Evolutionary conservation across 2,113 vertebrate species (phyloP).

Genomic region (Chloropsis hardwickii): DNA sequence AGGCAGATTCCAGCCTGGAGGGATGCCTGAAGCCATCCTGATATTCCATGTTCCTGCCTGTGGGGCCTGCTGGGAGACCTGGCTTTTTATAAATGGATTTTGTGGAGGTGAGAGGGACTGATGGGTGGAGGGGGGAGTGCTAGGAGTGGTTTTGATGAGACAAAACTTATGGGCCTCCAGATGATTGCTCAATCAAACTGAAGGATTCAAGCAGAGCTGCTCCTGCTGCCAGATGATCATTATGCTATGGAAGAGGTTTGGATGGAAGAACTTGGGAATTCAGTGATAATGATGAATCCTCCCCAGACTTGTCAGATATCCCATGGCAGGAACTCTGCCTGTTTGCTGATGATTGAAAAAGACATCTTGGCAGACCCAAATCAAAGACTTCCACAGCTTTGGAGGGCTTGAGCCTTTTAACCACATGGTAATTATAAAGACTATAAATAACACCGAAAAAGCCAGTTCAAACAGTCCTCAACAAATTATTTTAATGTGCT

Average conservation of each 20-base stretch:
- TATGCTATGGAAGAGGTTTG: background rate
- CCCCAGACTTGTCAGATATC: background rate
- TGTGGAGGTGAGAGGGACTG: background rate
- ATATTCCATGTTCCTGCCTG: background rate
- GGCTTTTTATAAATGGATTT: background rate
- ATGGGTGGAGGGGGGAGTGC: rapidly evolving
- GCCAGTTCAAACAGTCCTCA: background rate
- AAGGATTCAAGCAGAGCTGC: background rate
- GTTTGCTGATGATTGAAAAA: background rate
- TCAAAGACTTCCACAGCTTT: background rate
- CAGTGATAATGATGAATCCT: background rate
- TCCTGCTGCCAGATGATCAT: background rate
- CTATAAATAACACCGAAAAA: background rate
- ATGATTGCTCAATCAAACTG: background rate
- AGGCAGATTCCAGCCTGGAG: background rate
- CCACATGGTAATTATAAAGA: background rate
- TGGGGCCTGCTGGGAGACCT: background rate
- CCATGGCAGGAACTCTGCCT: background rate
- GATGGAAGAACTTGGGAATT: background rate
- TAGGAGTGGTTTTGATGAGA: background rate
- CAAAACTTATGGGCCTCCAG: background rate
- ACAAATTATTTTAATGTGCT: background rate
- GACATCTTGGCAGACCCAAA: background rate
- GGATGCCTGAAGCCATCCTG: background rate
- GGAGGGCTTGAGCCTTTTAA: conserved; percentile 16